Evolutionary conservation across 2,113 vertebrate genomes (phyloP).

Genomic region (Hipposideros armiger): DNA sequence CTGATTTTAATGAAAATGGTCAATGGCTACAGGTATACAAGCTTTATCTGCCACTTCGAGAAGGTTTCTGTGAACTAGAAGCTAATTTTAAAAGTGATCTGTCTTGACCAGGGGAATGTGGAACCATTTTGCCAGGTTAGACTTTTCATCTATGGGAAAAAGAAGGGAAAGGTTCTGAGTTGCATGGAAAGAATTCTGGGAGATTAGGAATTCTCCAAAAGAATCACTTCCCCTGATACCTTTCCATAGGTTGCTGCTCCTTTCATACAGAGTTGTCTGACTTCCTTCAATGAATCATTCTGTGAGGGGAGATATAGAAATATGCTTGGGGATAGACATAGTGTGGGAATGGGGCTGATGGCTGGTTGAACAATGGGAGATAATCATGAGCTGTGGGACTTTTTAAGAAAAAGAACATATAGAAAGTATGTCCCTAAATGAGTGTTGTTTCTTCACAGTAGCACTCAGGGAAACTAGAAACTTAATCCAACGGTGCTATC

Average conservation of each 20-base stretch:
- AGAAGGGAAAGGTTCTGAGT: not conserved
- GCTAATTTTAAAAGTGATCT: slow-evolving; percentile 10
- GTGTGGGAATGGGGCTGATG: not conserved
- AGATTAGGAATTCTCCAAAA: not conserved
- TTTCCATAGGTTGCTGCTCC: not conserved
- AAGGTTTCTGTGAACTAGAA: slow-evolving; percentile 38
- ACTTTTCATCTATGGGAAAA: not conserved
- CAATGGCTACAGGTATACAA: slow-evolving; percentile 51
- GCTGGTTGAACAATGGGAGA: not conserved
- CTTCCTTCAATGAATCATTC: not conserved
- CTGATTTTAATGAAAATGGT: slow-evolving; percentile 68
- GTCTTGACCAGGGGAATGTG: not conserved
- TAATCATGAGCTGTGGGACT: not conserved
- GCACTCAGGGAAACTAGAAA: not conserved
- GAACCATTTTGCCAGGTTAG: not conserved
- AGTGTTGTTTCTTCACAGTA: not conserved
- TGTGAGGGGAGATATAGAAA: not conserved
- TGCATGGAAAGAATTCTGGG: not conserved
- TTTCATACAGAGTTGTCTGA: not conserved
- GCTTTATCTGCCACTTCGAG: slow-evolving; percentile 16
- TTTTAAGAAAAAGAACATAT: not conserved
- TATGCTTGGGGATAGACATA: not conserved
- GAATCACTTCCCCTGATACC: not conserved
- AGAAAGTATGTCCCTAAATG: slow-evolving; percentile 10
- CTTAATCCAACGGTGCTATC: not conserved